phyloP scores from a whole-genome alignment of 2,113 vertebrate genomes.

The Ahaetulla prasina region DNA sequence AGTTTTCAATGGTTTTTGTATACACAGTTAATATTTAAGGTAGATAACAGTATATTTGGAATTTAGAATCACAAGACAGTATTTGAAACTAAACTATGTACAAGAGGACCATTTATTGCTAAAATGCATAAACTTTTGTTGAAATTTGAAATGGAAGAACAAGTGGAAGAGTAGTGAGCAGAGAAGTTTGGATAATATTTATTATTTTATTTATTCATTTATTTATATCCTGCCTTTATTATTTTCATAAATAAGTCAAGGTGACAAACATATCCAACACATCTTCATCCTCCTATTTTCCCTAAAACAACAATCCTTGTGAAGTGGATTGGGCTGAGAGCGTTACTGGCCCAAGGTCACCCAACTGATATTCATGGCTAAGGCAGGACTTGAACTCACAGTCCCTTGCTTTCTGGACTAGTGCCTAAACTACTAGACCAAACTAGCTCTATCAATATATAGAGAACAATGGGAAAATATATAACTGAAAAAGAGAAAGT shows the following conservation, averaged over 20 bases:
- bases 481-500: neutral
- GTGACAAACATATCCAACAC: neutral
- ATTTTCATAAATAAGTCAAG: neutral
- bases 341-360: neutral
- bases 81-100: neutral
- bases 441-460: neutral
- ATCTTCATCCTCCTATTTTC: neutral
- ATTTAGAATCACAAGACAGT: neutral
- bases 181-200: neutral
- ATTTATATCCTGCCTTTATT: neutral
- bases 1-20: neutral
- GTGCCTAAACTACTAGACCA: neutral
- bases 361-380: neutral
- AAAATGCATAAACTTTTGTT: neutral
- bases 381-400: neutral
- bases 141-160: neutral
- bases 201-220: neutral
- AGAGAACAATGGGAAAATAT: neutral
- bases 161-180: neutral
- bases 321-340: neutral
- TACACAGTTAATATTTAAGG: neutral
- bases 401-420: neutral
- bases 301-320: neutral
- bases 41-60: neutral
- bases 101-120: neutral